These are phyloP conservation scores for Pimpla rufipes DNA, from an alignment of 2,888 invertebrate species.

Conservation along the genomic window DNA sequence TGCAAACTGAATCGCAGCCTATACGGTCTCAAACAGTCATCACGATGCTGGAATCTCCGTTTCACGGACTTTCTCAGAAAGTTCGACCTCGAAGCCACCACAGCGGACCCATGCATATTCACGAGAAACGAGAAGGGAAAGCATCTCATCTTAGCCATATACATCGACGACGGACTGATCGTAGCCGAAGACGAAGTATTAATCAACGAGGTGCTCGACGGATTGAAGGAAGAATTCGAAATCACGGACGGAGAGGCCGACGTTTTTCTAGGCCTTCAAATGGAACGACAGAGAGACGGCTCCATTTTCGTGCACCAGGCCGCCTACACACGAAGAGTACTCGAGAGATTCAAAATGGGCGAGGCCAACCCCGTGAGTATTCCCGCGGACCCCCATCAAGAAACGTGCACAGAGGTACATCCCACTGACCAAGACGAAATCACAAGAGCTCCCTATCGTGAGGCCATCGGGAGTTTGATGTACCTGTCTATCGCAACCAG, in stretches of 20 bases:
- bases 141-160: background rate
- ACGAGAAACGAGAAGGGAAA: background rate
- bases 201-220: background rate
- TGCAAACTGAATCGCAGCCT: no score
- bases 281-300: background rate
- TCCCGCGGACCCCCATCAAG: background rate
- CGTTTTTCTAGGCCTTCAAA: background rate
- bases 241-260: background rate
- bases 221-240: background rate
- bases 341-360: background rate
- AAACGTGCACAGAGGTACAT: background rate
- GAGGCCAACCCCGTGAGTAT: background rate
- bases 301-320: background rate
- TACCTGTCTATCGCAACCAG: background rate
- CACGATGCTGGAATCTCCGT: background rate
- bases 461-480: background rate
- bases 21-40: no score
- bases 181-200: background rate
- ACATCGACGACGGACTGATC: background rate
- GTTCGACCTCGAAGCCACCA: background rate
- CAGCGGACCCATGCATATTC: background rate
- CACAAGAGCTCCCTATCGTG: background rate
- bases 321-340: background rate
- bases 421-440: background rate
- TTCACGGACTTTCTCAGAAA: background rate